A percentile compares a stretch with the other conserved stretches of the same genome.
Evolutionary conservation across 37 sponge, comb jelly and placozoan genomes (phyloP).

Genomic region (Haliclona indistincta): DNA sequence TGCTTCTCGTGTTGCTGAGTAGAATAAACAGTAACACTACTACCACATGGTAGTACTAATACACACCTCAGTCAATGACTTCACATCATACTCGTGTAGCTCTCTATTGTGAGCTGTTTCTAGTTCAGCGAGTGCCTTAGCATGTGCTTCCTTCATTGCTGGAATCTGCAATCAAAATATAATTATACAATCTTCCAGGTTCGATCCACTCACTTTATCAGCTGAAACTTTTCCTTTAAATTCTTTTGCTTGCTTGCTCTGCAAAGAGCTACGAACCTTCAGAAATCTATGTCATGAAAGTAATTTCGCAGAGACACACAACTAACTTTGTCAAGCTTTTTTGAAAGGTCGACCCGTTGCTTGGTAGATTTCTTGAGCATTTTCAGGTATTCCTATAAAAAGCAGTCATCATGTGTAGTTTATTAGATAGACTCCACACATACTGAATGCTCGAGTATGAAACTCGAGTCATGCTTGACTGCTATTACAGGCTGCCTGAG

Average conservation of each 20-base stretch:
- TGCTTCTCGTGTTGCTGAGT: conserved; percentile 42
- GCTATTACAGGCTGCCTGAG: conserved; percentile 5
- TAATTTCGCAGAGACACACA: too few relatives aligned
- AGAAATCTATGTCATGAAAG: too few relatives aligned
- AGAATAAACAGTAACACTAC: not conserved
- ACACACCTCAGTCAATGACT: conserved; percentile 12
- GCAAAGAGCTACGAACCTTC: too few relatives aligned
- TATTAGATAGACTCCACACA: not conserved
- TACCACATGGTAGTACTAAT: too few relatives aligned
- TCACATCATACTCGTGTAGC: conserved; percentile 20
- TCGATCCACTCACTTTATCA: too few relatives aligned
- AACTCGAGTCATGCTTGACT: conserved; percentile 1
- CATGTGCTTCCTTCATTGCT: too few relatives aligned
- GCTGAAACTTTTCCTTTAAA: too few relatives aligned
- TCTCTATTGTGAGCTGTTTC: conserved; percentile 21
- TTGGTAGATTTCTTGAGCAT: conserved; percentile 25
- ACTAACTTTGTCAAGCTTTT: conserved; percentile 51
- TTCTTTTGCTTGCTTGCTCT: too few relatives aligned
- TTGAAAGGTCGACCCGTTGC: not conserved
- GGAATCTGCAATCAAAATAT: too few relatives aligned
- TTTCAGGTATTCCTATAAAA: conserved; percentile 38
- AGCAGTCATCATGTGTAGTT: not conserved
- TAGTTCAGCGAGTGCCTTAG: not conserved
- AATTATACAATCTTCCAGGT: too few relatives aligned
- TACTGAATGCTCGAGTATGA: conserved; percentile 18